phyloP scores from a whole-genome alignment of 2,797 vertebrate genomes.

The Florisuga fusca region DNA sequence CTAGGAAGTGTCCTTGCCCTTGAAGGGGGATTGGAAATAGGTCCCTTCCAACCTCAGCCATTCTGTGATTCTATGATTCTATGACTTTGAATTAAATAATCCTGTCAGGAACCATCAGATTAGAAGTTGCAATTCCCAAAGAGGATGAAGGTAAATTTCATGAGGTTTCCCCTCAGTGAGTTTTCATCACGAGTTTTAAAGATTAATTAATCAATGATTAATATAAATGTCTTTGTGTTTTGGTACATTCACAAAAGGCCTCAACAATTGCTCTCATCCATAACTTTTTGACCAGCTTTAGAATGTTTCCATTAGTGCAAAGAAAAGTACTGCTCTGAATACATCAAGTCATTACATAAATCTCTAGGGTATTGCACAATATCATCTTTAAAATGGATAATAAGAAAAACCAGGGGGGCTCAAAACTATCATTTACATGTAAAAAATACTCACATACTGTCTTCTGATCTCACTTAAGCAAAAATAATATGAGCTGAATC shows the following conservation, averaged over 20 bases:
- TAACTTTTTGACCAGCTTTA: not conserved
- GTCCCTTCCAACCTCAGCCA: too few species aligned
- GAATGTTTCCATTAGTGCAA: not conserved
- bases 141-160: not conserved
- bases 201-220: not conserved
- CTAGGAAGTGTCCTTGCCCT: too few species aligned
- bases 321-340: not conserved
- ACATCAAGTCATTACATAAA: not conserved
- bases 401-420: not conserved
- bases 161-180: not conserved
- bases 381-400: not conserved
- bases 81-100: too few species aligned
- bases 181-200: not conserved
- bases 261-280: not conserved
- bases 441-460: not conserved
- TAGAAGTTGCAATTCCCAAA: not conserved
- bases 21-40: too few species aligned
- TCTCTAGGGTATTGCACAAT: not conserved
- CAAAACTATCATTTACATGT: not conserved
- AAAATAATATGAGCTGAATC: not conserved
- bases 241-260: not conserved
- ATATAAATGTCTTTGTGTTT: not conserved
- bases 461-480: not conserved
- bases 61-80: too few species aligned
- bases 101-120: too few species aligned